Conservation (phyloP, 2,888 invertebrate species). For the Catotricha subobsoleta region DNA sequence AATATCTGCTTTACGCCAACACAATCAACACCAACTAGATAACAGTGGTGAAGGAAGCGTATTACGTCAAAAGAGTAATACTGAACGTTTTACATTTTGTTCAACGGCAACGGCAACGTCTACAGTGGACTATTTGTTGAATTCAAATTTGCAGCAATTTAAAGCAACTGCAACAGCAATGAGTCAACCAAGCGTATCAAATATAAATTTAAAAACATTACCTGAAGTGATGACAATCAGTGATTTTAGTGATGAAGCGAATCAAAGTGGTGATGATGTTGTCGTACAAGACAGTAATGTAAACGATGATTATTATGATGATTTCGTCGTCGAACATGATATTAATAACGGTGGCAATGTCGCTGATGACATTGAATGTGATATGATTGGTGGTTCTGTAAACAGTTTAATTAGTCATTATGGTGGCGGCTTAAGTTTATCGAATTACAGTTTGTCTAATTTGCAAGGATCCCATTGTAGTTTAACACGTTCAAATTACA, state of each 20-base stretch:
- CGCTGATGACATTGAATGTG: conserved; percentile 4
- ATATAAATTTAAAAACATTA: conserved; percentile 50
- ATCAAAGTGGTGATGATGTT: conserved; percentile 11
- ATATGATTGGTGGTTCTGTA: conserved; percentile 17
- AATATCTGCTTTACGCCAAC: too few species aligned
- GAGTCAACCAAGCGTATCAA: conserved; percentile 52
- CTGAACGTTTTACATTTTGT: too few species aligned
- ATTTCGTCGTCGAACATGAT: background rate
- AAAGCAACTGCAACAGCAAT: conserved; percentile 37
- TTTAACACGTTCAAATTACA: conserved; percentile 17
- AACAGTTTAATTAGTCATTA: conserved; percentile 35
- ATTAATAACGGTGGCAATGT: conserved; percentile 8
- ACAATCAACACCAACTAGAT: conserved; percentile 18
- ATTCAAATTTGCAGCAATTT: conserved; percentile 40
- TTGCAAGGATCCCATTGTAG: conserved; percentile 27
- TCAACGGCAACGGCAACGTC: conserved; percentile 21
- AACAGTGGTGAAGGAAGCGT: too few species aligned
- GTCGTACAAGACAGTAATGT: conserved; percentile 11
- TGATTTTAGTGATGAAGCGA: conserved; percentile 36
- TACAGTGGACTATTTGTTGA: conserved; percentile 18
- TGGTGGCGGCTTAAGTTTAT: conserved; percentile 37
- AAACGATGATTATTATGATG: conserved; percentile 12
- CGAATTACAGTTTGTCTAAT: conserved; percentile 22
- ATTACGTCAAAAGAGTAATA: too few species aligned
- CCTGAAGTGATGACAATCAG: conserved; percentile 53